Percentiles rank a stretch among this genome's conserved stretches.
Conservation (phyloP, 2,888 invertebrate species). For the Agelastica alni region DNA sequence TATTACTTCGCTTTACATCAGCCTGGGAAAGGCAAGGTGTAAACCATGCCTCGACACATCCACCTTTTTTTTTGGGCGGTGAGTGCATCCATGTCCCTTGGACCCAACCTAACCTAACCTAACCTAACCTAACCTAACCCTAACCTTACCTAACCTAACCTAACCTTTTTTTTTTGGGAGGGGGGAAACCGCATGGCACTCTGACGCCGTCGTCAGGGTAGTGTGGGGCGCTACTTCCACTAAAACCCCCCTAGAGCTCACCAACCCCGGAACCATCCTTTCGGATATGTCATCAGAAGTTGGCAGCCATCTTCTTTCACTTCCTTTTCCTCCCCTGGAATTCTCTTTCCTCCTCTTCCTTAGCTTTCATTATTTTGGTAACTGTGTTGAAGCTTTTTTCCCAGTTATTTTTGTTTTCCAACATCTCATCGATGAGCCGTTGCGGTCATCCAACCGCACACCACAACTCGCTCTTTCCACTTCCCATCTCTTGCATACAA, state of each 20-base stretch:
- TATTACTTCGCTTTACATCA: background rate
- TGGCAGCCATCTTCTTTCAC: background rate
- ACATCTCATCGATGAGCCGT: background rate
- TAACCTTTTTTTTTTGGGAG: no score
- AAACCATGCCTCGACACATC: background rate
- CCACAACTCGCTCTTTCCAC: no score
- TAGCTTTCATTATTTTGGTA: background rate
- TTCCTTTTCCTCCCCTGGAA: background rate
- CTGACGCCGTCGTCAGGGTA: no score
- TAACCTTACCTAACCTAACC: constrained; percentile 8
- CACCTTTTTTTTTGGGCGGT: constrained; percentile 8
- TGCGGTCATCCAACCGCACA: background rate
- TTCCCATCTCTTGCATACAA: background rate
- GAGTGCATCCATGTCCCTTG: background rate
- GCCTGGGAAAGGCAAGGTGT: constrained; percentile 1
- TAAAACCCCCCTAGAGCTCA: background rate
- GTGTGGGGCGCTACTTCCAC: constrained; percentile 1
- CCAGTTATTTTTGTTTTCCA: background rate
- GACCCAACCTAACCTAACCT: constrained; percentile 17
- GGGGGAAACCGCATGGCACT: no score
- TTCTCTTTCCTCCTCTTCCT: background rate
- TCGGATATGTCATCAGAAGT: background rate
- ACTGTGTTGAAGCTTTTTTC: background rate
- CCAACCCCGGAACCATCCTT: constrained; percentile 1
- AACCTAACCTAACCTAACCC: constrained; percentile 13